Base-by-base conservation (phyloP, 2,888 invertebrate species). In the Drosophila cognata region DNA sequence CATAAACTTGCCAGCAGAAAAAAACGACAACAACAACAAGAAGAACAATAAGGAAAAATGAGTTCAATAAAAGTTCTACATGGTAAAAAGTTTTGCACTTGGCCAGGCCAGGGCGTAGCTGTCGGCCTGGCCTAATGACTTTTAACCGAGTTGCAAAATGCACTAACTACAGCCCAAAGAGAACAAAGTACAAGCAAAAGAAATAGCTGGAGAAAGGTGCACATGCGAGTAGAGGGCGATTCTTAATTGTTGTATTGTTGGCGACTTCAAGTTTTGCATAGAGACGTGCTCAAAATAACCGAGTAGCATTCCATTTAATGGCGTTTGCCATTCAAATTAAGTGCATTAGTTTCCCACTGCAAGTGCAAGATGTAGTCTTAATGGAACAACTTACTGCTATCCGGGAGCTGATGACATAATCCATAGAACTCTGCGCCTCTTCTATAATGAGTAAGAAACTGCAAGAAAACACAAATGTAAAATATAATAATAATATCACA, bases 61-160 rank as follows among this genome's bases (percentile, higher is more conserved):
- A 77, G 84, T 79, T 89, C 79, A 81, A 89, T 87, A 85, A 81
- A 89, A 85, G 74, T 85, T 87, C 56, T 68, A 69, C 71, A 58
- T 72, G 76, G 68, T 74, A 75, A 75, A 84, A 89, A 89, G 69
- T 79, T 81, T 76, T 67, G 60, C 70, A 75, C 71, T 63, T 71
- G 70, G 71, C 71, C 80, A 48, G 41, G 50, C 71, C 80, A 48
- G 41, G 50, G 35, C 29, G 67, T 55, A 52, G 74, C 65, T 67
- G 70, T 64, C 70, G 55, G 66, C 61, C 77, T 79, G 79, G 81
- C 80, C 90, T 88, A 90, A 88, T 88, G 90, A 88, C 88, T 89
- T 89, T 84, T 82, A 84, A 74, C 89, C 84, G 73, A 86, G 74
- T 88, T 80, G 83, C 72, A 83, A 66, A 74, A 78, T 88, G 78